These are phyloP conservation scores for Andrena hattorfiana DNA, from an alignment of 2,888 invertebrate genomes.

Conservation along the genomic window DNA sequence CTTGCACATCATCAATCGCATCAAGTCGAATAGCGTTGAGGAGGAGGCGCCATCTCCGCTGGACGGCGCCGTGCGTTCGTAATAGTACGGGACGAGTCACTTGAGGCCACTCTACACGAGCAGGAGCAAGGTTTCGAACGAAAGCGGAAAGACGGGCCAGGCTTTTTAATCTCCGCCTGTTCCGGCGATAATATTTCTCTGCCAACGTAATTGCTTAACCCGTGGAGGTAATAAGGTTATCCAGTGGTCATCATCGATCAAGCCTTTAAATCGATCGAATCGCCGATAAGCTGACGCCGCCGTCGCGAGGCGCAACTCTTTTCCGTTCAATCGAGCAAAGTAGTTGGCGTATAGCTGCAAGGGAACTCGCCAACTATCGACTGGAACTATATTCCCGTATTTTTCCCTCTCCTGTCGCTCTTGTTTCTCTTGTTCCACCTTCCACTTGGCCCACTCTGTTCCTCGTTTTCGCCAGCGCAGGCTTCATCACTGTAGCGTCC, in stretches of 20 bases:
- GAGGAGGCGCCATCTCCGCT: too few relatives aligned
- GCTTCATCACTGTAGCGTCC: conserved; percentile 65
- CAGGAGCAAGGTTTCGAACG: neutral
- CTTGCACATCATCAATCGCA: too few relatives aligned
- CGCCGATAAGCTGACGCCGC: conserved; percentile 23
- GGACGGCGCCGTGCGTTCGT: too few relatives aligned
- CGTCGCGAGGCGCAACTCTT: conserved; percentile 58
- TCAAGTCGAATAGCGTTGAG: too few relatives aligned
- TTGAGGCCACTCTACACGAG: too few relatives aligned
- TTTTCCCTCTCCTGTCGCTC: conserved; percentile 4
- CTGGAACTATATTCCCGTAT: conserved; percentile 25
- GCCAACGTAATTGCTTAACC: conserved; percentile 69
- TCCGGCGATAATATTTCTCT: conserved; percentile 68
- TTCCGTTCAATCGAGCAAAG: conserved; percentile 66
- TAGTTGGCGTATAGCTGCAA: conserved; percentile 56
- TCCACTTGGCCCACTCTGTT: neutral
- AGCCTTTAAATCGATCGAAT: conserved; percentile 63
- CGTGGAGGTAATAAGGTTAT: conserved; percentile 68
- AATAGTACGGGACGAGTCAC: too few relatives aligned
- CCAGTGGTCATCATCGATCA: conserved; percentile 67
- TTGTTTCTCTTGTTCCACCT: neutral
- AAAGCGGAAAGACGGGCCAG: conserved; percentile 26
- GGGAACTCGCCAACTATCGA: conserved; percentile 66
- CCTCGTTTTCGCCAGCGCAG: conserved; percentile 30
- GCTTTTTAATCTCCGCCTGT: conserved; percentile 58